Conservation (phyloP, 2,113 vertebrate genomes). For the Sander vitreus region DNA sequence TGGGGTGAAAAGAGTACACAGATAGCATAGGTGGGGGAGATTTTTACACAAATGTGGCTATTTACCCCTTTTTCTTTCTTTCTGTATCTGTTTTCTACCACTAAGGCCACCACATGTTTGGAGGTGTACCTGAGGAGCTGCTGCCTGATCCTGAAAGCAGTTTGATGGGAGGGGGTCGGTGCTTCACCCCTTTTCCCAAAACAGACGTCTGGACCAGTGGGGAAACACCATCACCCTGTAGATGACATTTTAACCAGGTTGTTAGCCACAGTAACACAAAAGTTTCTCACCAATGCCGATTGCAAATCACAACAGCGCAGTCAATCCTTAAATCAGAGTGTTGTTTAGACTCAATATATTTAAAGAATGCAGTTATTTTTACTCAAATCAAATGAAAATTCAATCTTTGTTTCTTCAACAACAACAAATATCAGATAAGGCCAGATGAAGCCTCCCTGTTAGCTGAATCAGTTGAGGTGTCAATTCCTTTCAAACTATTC, state of each 20-base stretch:
- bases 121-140: slow-evolving; percentile 93
- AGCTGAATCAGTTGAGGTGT: not conserved
- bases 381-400: not conserved
- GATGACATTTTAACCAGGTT: not conserved
- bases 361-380: not conserved
- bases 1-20: not conserved
- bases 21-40: not conserved
- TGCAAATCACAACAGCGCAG: slow-evolving; percentile 4
- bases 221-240: slow-evolving; percentile 90
- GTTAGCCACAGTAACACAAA: not conserved
- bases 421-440: not conserved
- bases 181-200: slow-evolving; percentile 95
- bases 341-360: not conserved
- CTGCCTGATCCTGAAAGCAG: slow-evolving; percentile 91
- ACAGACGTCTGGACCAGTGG: slow-evolving; percentile 92
- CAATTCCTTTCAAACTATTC: not conserved
- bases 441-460: not conserved
- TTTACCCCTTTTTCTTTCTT: not conserved
- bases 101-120: not conserved
- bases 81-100: not conserved
- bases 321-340: not conserved
- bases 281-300: not conserved
- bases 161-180: slow-evolving; percentile 97
- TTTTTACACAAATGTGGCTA: not conserved
- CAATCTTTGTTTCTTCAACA: not conserved